Base-by-base conservation (phyloP, 2,797 vertebrate species). In the Xiphorhynchus erythropygius region DNA sequence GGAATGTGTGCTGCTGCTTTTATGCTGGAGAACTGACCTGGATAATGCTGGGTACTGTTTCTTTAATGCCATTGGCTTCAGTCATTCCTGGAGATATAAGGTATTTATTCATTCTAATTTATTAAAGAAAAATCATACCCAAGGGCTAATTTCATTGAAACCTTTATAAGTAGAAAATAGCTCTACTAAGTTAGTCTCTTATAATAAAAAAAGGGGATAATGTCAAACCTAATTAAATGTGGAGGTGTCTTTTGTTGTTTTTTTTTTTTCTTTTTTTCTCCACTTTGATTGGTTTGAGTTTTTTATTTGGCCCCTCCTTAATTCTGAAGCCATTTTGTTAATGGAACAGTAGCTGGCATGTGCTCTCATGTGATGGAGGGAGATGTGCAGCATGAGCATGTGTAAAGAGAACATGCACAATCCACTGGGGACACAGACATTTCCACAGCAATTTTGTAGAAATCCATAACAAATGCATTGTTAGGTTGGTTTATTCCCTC, bases 381-480 rank as follows among this genome's bases (percentile, higher is more conserved):
- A 67, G 67, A 63, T 75, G 35, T 60, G 39, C 77, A 65, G 76
- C 57, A 5, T 5, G 67, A 92, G 57, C 68, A 10, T 88, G 78
- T 71, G 85, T 56, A 53, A 64, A 62, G 84, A 44, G 52, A 93
- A 71, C 5, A 1, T 9, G 55, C 52, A 57, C 74, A 35, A 56
- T 52, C 46, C 87, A 42, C 65, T 59, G 33, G 88, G 88, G 81
- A 92, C 62, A 27, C 47, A 13, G 35, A 92, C 78, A 74, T 88
- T 90, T 95, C 87, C 88, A 46, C 84, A 67, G 77, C 49, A 76
- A 77, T 92, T 94, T 56, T 35, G 64, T 25, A 67, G 85, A 93
- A 96, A 91, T 93, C 93, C 75, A 15, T 93, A 92, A 95, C 93
- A 95, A 96, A 96, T 77, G 83, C 81, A 41, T 94, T 90, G 91